Evolutionary conservation across 2,888 invertebrate species (phyloP), one percentile per base, ranked within the genome.

Genomic region (Thera obeliscata): DNA sequence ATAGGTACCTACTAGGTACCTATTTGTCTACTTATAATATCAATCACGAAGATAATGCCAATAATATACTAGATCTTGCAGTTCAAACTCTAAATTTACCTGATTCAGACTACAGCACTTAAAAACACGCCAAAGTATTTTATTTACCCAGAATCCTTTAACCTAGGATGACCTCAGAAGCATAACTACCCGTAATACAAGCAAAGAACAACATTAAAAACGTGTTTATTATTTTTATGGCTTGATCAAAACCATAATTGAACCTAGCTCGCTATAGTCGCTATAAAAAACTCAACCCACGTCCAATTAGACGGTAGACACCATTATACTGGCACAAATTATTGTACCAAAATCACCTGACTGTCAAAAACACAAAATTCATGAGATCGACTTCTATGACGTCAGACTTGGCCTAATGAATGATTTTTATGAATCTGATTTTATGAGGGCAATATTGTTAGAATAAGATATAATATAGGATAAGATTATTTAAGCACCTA

Each of bases 241-340:
- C 67, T 68, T 66, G 61, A 70, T 72, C 69, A 62, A 70, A 70
- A 65, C 66, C 56, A 63, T 66, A 65, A 72, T 71, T 71, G 66
- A 70, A 66, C 62, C 65, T 60, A 62, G 70, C 56, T 62, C 54
- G 57, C 63, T 43, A 49, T 22, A 48, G 46, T 33, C 43, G 62
- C 60, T 66, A 46, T 63, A 74, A 69, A 77, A 78, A 80, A 78
- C 58, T 11, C 76, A 56, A 67, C 80, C 81, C 76, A 81, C 79
- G 74, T 74, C 77, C 77, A 79, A 81, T 81, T 80, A 81, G 70
- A 61, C 64, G 65, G 74, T 74, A 78, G 73, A 76, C 73, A 67
- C 77, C 71, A 76, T 77, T 78, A 76, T 66, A 72, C 58, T 69
- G 73, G 71, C 62, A 71, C 70, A 75, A 22, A 77, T 76, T 74